Evolutionary conservation across 2,113 vertebrate species (phyloP), one percentile per base, ranked within the genome.

Genomic region (Trochalopteron elliotii): DNA sequence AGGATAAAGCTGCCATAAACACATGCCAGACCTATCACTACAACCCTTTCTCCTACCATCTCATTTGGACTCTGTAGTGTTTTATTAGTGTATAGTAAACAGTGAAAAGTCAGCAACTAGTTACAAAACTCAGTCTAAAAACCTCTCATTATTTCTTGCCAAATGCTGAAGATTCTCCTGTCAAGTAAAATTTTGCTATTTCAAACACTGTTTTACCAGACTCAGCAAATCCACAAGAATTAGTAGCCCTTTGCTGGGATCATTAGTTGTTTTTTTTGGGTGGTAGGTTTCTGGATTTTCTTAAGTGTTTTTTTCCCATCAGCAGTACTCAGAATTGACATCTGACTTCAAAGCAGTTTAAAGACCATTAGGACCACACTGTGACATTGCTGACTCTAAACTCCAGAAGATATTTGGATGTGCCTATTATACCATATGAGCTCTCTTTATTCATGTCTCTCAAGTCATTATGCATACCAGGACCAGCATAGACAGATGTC

Each of bases 291-390:
- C 69, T 20, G 27, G 12, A 44, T 59, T 86, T 67, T 80, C 56
- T 33, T 24, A 61, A 59, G 37, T 55, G 56, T 2, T 28, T 94
- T 93, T 71, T 75, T 52, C 39, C 53, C 47, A 56, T 72, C 79
- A 85, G 87, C 77, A 78, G 42, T 33, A 68, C 17, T 47, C n/a
- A 75, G 83, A 86, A 85, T 2, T 96, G 91, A 83, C 65, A 60
- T 86, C 74, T 86, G n/a, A 83, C 45, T 90, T 87, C 52, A 81
- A 90, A 77, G 80, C 75, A 65, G 40, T 83, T 81, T 87, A 93
- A 92, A 90, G 64, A 71, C 53, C 60, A 65, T 94, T 84, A 93
- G 86, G 83, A 90, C 87, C 40, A 78, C 20, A 60, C 25, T 53
- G 79, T 84, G 88, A 88, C 88, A 96, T 7, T 56, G 83, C 80